Conservation (phyloP, 1,140 invertebrate species). For the Pseudomyrmex pallidus region DNA sequence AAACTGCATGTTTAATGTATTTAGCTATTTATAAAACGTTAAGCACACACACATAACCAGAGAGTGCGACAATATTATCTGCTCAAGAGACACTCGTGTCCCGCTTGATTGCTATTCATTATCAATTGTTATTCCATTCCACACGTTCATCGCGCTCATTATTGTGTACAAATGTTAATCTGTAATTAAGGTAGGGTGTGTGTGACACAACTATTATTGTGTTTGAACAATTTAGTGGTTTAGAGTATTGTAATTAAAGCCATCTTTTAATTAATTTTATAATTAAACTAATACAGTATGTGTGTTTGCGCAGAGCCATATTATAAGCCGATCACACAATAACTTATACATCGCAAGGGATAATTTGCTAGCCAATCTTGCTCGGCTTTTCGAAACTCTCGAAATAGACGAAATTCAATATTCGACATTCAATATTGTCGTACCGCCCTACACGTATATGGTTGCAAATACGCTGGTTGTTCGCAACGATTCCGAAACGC, state of each 20-base stretch:
- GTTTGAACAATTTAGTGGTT: slow-evolving; percentile 48
- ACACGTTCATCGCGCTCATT: slow-evolving; percentile 15
- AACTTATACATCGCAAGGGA: slow-evolving; percentile 1
- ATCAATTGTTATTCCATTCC: slow-evolving; percentile 40
- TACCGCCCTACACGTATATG: not conserved
- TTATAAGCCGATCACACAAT: slow-evolving; percentile 2
- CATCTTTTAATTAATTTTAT: slow-evolving; percentile 52
- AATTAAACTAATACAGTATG: slow-evolving; percentile 46
- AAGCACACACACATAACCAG: not conserved
- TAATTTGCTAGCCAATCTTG: slow-evolving; percentile 25
- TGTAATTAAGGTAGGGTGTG: slow-evolving; percentile 27
- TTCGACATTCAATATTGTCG: slow-evolving; percentile 33
- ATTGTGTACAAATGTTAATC: slow-evolving; percentile 55
- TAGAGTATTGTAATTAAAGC: slow-evolving; percentile 42
- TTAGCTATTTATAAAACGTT: slow-evolving; percentile 29
- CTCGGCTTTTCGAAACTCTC: not conserved
- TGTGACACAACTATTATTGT: slow-evolving; percentile 42
- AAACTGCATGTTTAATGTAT: slow-evolving; percentile 10
- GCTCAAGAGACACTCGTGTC: slow-evolving; percentile 5
- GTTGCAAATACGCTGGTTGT: not conserved
- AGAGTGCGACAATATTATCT: slow-evolving; percentile 35
- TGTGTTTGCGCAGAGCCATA: not conserved
- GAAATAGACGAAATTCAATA: too few species aligned
- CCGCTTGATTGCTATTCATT: slow-evolving; percentile 43
- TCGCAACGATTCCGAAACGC: not conserved